Evolutionary conservation across 2,888 invertebrate species (phyloP).

Genomic region (Drosophila mettleri): DNA sequence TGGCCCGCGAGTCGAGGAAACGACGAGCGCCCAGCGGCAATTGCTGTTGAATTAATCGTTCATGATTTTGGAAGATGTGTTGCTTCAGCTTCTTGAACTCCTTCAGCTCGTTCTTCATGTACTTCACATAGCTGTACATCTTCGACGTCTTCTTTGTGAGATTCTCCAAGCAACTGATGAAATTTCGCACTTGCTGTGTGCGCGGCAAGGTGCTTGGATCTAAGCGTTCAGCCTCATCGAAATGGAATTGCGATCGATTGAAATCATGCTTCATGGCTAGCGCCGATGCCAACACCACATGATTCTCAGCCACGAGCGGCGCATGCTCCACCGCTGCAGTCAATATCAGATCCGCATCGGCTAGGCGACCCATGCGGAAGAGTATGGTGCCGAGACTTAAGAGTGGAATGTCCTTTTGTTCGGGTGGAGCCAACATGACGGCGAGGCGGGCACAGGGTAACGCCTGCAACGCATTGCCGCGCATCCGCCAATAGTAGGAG

Average conservation of each 20-base stretch:
- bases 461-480: constrained; percentile 82
- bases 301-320: constrained; percentile 81
- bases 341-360: constrained; percentile 82
- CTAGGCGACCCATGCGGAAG: constrained; percentile 78
- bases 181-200: constrained; percentile 80
- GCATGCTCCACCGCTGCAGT: constrained; percentile 83
- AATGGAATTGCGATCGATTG: constrained; percentile 81
- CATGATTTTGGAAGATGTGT: constrained; percentile 80
- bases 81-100: constrained; percentile 82
- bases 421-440: constrained; percentile 80
- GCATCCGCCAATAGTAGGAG: constrained; percentile 84
- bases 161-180: constrained; percentile 82
- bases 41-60: constrained; percentile 82
- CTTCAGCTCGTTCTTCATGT: constrained; percentile 82
- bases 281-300: constrained; percentile 82
- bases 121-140: constrained; percentile 84
- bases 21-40: constrained; percentile 82
- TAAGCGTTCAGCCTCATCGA: constrained; percentile 81
- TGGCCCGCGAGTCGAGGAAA: constrained; percentile 72
- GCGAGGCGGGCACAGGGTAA: constrained; percentile 83
- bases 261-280: constrained; percentile 83
- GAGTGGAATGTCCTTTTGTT: constrained; percentile 81
- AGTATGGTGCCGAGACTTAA: constrained; percentile 83
- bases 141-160: constrained; percentile 81
- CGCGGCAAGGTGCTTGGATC: constrained; percentile 80